Base-by-base conservation (phyloP, 2,797 vertebrate genomes). In the Pangasius sanitwongsei region DNA sequence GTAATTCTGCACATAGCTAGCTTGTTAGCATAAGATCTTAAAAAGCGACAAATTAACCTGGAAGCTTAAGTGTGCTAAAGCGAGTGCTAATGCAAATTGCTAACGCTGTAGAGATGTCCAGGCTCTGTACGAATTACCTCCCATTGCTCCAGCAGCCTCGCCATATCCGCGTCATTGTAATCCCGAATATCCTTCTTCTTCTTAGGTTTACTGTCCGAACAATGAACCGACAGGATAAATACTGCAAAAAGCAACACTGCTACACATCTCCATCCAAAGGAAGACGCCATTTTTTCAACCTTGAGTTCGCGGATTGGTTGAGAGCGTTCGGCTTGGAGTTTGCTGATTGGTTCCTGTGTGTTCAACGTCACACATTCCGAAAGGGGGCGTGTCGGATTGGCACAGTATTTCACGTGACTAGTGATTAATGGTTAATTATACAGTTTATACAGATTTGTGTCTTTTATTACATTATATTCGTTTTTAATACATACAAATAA, bases 101-200 rank as follows among this genome's bases (percentile, higher is more conserved):
- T 65, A 83, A 48, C 15, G 41, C 82, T 50, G 28, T 15, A 1
- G 59, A 48, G 11, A 83, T 25, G 9, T 34, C 7, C 16, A 34
- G 28, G 7, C 28, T 67, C 2, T 23, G 15, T 2, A 48, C 25
- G 1, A 23, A n/a, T 75, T 87, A 98, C 98, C 98, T 99, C 98
- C 98, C 98, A 99, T 88, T 99, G 97, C 59, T 99, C 98, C 96
- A 99, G 94, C 59, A 99, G 96, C 89, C 98, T 96, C 0, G 98
- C 98, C 98, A 99, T 99, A 89, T 99, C 98, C 0, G 98, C 98
- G 31, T 99, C 98, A 88, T 99, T 99, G 93, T 99, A 99, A 91
- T 99, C 98, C 70, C 98, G 96, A 86, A 99, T 98, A 53, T 99
- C 98, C 88, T 99, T 99, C 94, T 98, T 99, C 92, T 97, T 98